Percentiles rank a stretch among this genome's conserved stretches.
These are phyloP conservation scores for Ostrea edulis DNA, from an alignment of 1,140 invertebrate genomes.

Conservation along the genomic window DNA sequence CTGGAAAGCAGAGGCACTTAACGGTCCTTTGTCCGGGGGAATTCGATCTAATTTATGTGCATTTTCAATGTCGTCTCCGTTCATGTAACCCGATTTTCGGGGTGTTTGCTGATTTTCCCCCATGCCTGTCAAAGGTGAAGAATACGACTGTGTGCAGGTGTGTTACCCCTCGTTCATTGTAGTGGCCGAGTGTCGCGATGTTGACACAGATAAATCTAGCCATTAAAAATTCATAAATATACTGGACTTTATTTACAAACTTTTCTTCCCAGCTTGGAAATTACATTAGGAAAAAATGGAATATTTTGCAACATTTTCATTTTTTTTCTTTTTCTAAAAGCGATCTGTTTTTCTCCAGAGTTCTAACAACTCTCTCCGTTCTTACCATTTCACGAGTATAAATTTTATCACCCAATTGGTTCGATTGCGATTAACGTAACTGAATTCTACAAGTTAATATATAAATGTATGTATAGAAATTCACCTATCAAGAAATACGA, in stretches of 20 bases:
- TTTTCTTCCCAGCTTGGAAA: not conserved
- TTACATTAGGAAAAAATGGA: not conserved
- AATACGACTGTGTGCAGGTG: not conserved
- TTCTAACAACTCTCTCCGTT: not conserved
- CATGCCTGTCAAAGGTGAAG: not conserved
- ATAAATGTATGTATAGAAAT: not conserved
- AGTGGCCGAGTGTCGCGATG: not conserved
- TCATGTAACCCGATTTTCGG: not conserved
- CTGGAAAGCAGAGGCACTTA: constrained; percentile 7
- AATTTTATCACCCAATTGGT: too few species aligned
- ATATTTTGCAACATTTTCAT: not conserved
- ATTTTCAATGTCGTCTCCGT: constrained; percentile 26
- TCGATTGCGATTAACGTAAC: too few species aligned
- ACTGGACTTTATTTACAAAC: constrained; percentile 1
- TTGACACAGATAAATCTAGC: not conserved
- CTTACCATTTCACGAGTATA: too few species aligned
- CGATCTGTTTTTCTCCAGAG: not conserved
- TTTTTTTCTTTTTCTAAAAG: not conserved
- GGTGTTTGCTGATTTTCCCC: not conserved
- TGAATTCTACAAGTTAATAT: not conserved
- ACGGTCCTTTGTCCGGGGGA: constrained; percentile 10
- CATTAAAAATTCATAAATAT: constrained; percentile 24
- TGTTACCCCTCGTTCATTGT: constrained; percentile 3
- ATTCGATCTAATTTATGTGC: constrained; percentile 19
- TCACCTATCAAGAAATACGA: too few species aligned